Percentiles rank a stretch among this genome's conserved stretches.
phyloP scores from a whole-genome alignment of 2,797 vertebrate genomes.

The Thripadectes ignobilis region DNA sequence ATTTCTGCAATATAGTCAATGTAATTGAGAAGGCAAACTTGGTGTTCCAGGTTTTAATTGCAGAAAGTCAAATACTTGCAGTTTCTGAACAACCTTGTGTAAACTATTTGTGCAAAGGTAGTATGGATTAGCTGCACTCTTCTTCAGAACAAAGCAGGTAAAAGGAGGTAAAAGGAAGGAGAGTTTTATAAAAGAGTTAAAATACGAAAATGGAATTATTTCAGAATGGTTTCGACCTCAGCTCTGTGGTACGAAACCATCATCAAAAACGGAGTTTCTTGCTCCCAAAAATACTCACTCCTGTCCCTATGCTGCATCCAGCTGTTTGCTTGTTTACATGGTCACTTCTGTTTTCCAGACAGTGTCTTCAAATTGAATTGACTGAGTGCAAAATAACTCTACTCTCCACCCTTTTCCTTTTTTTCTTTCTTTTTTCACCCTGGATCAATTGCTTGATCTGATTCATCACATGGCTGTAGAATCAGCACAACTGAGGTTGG shows the following conservation, averaged over 20 bases:
- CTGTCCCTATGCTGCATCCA: background rate
- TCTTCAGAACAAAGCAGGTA: background rate
- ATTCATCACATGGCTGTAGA: constrained; percentile 24
- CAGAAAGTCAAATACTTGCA: background rate
- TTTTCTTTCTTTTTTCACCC: constrained; percentile 15
- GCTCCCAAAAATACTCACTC: background rate
- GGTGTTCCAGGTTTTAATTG: background rate
- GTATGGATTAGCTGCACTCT: background rate
- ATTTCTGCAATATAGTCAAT: background rate
- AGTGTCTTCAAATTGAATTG: background rate
- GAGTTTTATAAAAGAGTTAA: background rate
- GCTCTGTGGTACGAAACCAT: background rate
- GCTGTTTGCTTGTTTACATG: background rate
- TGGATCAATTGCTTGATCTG: constrained; percentile 27
- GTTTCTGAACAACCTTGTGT: background rate
- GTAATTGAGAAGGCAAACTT: background rate
- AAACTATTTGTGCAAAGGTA: background rate
- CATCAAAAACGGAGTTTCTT: background rate
- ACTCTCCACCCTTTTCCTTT: background rate
- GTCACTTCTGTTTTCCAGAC: background rate
- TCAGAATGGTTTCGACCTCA: background rate
- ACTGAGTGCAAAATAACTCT: background rate
- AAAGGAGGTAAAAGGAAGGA: background rate
- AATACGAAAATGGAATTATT: background rate
- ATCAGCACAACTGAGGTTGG: constrained; percentile 39